Evolutionary conservation across 2,797 vertebrate genomes (phyloP).

Genomic region (Trachurus trachurus): DNA sequence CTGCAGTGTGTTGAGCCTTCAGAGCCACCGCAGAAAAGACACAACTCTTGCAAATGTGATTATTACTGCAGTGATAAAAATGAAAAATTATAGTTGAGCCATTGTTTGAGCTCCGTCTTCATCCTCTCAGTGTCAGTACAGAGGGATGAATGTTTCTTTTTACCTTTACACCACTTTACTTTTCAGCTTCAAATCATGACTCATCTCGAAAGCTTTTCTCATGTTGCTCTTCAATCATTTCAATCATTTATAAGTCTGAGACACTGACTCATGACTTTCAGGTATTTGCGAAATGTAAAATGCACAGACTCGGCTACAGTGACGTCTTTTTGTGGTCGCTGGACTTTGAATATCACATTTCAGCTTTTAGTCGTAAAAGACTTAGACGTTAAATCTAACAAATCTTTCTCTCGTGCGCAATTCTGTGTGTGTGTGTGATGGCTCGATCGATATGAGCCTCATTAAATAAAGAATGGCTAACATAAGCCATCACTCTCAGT

Average conservation of each 20-base stretch:
- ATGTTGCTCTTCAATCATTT: neutral
- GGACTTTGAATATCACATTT: slow-evolving; percentile 24
- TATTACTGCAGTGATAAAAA: too few species aligned
- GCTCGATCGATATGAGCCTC: slow-evolving; percentile 59
- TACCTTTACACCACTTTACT: too few species aligned
- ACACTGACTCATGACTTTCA: neutral
- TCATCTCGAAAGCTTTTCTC: neutral
- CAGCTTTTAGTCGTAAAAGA: slow-evolving; percentile 43
- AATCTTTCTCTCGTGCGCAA: slow-evolving; percentile 5
- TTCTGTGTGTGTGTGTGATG: slow-evolving; percentile 8
- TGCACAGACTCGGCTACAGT: neutral
- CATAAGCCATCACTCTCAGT: slow-evolving; percentile 63
- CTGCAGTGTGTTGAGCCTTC: too few species aligned
- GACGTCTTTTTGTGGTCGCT: neutral
- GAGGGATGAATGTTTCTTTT: too few species aligned
- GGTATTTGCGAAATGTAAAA: neutral
- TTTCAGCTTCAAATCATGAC: neutral
- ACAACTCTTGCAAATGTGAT: too few species aligned
- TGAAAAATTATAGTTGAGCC: neutral
- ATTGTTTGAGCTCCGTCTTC: neutral
- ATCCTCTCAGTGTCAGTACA: neutral
- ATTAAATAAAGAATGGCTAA: slow-evolving; percentile 69
- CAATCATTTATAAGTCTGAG: neutral
- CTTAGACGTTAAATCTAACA: slow-evolving; percentile 41
- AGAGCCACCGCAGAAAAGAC: too few species aligned